Conservation (phyloP, 2,888 invertebrate species). For the Augochlorella aurata region DNA sequence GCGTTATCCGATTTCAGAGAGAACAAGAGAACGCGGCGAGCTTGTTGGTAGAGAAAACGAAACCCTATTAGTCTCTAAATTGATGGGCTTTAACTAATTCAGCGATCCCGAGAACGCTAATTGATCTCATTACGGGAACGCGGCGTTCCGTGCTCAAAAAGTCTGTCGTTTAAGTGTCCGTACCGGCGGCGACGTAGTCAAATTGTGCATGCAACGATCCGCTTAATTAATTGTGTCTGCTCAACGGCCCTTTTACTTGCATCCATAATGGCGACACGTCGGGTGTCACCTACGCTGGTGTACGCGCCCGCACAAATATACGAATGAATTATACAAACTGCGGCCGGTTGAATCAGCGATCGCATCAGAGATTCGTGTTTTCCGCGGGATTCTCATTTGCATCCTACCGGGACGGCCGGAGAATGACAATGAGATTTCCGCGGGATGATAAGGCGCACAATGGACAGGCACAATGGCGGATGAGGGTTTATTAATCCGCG, state of each 20-base stretch:
- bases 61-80: neutral
- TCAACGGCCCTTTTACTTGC: slow-evolving; percentile 13
- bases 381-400: slow-evolving; percentile 45
- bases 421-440: slow-evolving; percentile 47
- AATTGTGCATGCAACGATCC: slow-evolving; percentile 6
- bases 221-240: slow-evolving; percentile 41
- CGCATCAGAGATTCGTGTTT: slow-evolving; percentile 18
- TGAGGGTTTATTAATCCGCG: slow-evolving; percentile 35
- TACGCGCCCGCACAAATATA: slow-evolving; percentile 21
- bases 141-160: too few species aligned
- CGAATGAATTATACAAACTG: slow-evolving; percentile 49
- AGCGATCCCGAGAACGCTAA: neutral
- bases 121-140: slow-evolving; percentile 2
- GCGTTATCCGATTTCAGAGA: neutral
- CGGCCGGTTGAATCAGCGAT: slow-evolving; percentile 11
- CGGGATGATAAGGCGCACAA: slow-evolving; percentile 39
- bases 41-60: neutral
- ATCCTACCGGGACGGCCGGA: slow-evolving; percentile 29
- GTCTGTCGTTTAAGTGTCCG: slow-evolving; percentile 1
- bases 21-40: neutral
- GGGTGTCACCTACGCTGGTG: slow-evolving; percentile 36
- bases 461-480: slow-evolving; percentile 24
- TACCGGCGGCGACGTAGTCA: neutral
- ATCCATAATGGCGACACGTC: slow-evolving; percentile 38
- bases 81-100: neutral